phyloP scores from a whole-genome alignment of 2,888 invertebrate genomes.

The Gymnosoma rotundatum region DNA sequence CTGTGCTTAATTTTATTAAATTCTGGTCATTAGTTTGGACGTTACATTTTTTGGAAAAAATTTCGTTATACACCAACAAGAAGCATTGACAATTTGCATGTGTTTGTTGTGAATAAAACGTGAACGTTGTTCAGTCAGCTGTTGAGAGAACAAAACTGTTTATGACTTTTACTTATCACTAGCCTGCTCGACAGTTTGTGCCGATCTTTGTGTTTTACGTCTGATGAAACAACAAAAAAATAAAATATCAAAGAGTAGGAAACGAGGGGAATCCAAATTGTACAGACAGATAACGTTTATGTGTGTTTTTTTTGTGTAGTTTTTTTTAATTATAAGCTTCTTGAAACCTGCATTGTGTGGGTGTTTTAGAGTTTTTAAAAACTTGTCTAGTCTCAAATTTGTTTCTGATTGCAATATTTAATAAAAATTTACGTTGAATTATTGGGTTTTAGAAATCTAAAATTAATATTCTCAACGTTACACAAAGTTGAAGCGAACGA shows the following conservation, averaged over 20 bases:
- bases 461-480: too few species aligned
- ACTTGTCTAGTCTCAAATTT: too few species aligned
- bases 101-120: conserved; percentile 28
- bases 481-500: too few species aligned
- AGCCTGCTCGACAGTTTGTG: background rate
- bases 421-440: too few species aligned
- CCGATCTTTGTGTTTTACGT: conserved; percentile 17
- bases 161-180: conserved; percentile 41
- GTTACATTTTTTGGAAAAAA: conserved; percentile 74
- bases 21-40: conserved; percentile 66
- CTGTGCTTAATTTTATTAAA: conserved; percentile 64
- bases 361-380: too few species aligned
- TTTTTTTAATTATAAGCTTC: too few species aligned
- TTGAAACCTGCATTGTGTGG: too few species aligned
- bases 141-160: conserved; percentile 25
- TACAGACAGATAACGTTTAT: too few species aligned
- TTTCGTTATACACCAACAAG: conserved; percentile 71
- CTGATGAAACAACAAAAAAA: background rate
- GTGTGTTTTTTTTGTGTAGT: too few species aligned
- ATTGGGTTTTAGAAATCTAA: too few species aligned
- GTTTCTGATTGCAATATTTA: too few species aligned
- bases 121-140: conserved; percentile 48
- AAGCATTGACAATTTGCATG: background rate
- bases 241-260: background rate
- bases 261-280: too few species aligned